Base-by-base conservation (phyloP, 2,888 invertebrate genomes). In the Bembecia ichneumoniformis region DNA sequence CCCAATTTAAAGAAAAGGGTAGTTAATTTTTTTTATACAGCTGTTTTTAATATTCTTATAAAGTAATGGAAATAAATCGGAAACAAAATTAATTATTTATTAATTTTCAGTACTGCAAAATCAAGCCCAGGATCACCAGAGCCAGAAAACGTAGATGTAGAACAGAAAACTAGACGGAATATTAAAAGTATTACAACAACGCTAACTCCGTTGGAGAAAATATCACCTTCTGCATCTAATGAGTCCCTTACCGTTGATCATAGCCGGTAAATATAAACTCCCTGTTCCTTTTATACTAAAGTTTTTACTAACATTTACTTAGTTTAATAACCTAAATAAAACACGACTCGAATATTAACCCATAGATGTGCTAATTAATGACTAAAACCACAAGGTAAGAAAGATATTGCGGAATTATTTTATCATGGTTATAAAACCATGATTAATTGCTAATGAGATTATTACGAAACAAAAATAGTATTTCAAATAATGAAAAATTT, bases 161-260 rank as follows among this genome's bases (percentile, higher is more conserved):
- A 77, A 46, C 71, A 74, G 56, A 82, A 77, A 66, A 55, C 56
- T 7, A 84, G 82, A 64, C 66, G 67, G 54, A 54, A 72, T 51
- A 70, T 73, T 59, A 84, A 77, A 53, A 81, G 66, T 53, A 57
- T 82, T 0, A 77, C 76, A 13, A 82, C 74, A 47, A 78, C 67
- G 53, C 68, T 81, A 35, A 69, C 80, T 36, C 82, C 89, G 34
- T 81, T 89, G 56, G 83, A 88, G 58, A 89, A 89, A 60, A 73
- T 87, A 17, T 93, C 93, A 3, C 92, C 93, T 5, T 94, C 94
- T 75, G 94, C 93, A 47, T 95, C 95, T 35, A 94, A 92, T 62
- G 95, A 95, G 76, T 95, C 95, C 10, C 79, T 95, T 55, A 91
- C 93, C n/a, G 94, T 94, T 59, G 94, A 94, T 70, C 82, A 89